Evolutionary conservation across 2,113 vertebrate genomes (phyloP).

Genomic region (Brienomyrus longianalis): DNA sequence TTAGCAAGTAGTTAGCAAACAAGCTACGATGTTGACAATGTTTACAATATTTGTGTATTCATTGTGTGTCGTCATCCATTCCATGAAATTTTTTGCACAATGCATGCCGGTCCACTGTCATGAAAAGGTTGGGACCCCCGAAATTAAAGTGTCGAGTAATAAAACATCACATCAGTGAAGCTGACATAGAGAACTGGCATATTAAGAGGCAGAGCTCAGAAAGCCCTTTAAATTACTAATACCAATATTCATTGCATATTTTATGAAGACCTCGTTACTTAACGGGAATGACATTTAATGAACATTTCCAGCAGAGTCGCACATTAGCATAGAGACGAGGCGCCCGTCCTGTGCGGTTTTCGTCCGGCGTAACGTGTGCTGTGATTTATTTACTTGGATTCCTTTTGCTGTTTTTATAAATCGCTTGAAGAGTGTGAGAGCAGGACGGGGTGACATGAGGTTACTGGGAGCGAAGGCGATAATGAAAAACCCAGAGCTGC

Average conservation of each 20-base stretch:
- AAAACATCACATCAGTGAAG: neutral
- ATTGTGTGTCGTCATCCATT: neutral
- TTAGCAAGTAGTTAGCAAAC: neutral
- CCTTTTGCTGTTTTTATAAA: constrained; percentile 5
- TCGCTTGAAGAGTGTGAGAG: neutral
- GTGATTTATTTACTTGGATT: neutral
- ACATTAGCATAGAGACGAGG: constrained; percentile 19
- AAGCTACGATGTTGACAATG: neutral
- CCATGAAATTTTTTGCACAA: neutral
- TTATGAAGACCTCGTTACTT: neutral
- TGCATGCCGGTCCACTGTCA: neutral
- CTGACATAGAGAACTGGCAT: neutral
- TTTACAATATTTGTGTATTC: neutral
- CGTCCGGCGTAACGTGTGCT: neutral
- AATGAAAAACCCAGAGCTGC: neutral
- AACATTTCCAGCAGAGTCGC: neutral
- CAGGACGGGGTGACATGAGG: neutral
- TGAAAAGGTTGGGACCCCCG: neutral
- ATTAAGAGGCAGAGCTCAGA: neutral
- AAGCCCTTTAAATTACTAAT: neutral
- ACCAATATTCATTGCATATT: neutral
- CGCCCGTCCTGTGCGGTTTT: neutral
- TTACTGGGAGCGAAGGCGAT: constrained; percentile 8
- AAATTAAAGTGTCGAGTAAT: neutral
- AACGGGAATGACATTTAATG: constrained; percentile 8